Conservation (phyloP, 64 coral and sea anemone genomes). For the Astreopora myriophthalma region DNA sequence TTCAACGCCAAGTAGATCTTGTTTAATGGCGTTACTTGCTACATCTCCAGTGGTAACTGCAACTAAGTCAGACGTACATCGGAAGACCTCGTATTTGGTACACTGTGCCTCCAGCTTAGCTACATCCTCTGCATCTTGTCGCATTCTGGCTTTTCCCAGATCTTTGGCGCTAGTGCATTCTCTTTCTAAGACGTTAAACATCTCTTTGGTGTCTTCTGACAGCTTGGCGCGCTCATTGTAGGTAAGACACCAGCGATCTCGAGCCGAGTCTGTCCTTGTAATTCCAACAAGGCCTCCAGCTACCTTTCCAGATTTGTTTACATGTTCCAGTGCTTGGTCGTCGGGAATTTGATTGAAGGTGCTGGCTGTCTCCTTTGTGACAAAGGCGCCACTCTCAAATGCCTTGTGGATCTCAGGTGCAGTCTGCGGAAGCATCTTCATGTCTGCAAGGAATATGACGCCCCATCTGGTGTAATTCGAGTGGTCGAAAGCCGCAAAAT, state of each 20-base stretch:
- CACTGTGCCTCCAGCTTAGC: conserved; percentile 32
- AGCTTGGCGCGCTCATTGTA: conserved; percentile 69
- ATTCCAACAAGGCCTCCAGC: conserved; percentile 71
- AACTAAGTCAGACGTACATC: conserved; percentile 23
- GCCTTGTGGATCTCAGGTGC: conserved; percentile 51
- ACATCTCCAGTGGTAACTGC: conserved; percentile 56
- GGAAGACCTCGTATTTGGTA: neutral
- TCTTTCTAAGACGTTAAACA: conserved; percentile 31
- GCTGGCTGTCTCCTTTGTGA: conserved; percentile 60
- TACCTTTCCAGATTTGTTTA: conserved; percentile 65
- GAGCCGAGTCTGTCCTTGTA: conserved; percentile 52
- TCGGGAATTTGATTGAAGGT: conserved; percentile 74
- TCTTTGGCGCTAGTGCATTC: conserved; percentile 52
- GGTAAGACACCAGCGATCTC: conserved; percentile 70
- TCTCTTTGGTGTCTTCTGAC: conserved; percentile 70
- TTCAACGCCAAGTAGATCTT: conserved; percentile 33
- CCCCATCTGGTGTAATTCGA: conserved; percentile 73
- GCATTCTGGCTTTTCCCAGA: conserved; percentile 13
- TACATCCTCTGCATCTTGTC: conserved; percentile 50
- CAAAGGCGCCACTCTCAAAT: conserved; percentile 62
- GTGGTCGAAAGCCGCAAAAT: conserved; percentile 67
- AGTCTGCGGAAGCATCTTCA: conserved; percentile 28
- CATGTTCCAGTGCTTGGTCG: conserved; percentile 79
- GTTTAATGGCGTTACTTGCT: conserved; percentile 42
- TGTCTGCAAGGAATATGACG: conserved; percentile 62